A percentile compares a stretch with the other conserved stretches of the same genome.
phyloP scores from a whole-genome alignment of 2,888 invertebrate genomes.

The Rotaria sp. region DNA sequence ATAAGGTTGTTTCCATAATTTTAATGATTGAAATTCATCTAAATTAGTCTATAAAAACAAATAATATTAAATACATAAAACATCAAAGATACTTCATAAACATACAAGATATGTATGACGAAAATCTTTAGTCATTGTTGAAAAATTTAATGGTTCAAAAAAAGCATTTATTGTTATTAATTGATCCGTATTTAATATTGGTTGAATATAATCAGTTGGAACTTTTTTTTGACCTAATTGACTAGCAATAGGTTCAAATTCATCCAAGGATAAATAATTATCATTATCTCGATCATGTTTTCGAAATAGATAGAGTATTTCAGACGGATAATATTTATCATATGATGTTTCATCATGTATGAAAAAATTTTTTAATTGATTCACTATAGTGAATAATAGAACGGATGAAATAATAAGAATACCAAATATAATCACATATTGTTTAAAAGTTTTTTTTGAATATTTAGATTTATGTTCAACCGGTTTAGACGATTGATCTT shows the following conservation, averaged over 20 bases:
- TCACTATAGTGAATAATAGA: neutral
- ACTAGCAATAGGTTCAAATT: constrained; percentile 49
- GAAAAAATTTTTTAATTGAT: neutral
- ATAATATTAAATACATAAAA: neutral
- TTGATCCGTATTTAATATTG: constrained; percentile 45
- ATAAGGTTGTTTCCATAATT: constrained; percentile 45
- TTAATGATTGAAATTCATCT: constrained; percentile 38
- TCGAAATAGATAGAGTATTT: neutral
- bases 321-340: neutral
- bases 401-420: neutral
- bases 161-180: constrained; percentile 46
- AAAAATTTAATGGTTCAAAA: constrained; percentile 46
- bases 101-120: constrained; percentile 42
- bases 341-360: neutral
- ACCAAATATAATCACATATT: neutral
- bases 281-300: constrained; percentile 48
- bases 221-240: constrained; percentile 41
- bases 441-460: neutral
- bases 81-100: neutral
- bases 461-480: neutral
- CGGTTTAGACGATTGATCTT: neutral
- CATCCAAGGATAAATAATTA: constrained; percentile 46
- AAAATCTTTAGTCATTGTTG: constrained; percentile 47
- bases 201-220: constrained; percentile 31
- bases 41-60: constrained; percentile 25